Percentiles rank a stretch among this genome's conserved stretches.
Conservation (phyloP, 2,797 vertebrate genomes). For the Fratercula arctica region DNA sequence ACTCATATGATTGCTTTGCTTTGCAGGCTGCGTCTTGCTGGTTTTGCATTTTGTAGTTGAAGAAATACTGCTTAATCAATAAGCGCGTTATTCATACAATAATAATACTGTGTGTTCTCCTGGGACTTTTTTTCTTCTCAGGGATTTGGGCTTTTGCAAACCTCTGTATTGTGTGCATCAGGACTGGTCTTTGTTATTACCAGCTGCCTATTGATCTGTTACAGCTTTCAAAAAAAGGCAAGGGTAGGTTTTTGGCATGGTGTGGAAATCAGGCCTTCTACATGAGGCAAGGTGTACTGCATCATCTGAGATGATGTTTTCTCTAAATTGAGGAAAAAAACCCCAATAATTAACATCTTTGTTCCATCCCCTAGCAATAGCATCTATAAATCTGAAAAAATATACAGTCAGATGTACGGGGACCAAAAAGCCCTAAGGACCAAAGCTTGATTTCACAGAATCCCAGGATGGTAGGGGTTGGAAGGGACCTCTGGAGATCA, state of each 20-base stretch:
- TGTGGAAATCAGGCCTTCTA: neutral
- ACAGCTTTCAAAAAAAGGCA: neutral
- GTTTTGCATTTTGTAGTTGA: neutral
- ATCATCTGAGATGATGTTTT: neutral
- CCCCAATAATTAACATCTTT: neutral
- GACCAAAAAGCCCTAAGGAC: neutral
- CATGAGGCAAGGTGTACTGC: rapidly evolving
- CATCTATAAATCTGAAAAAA: neutral
- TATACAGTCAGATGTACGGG: neutral
- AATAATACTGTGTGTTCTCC: neutral
- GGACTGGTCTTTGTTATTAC: neutral
- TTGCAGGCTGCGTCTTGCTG: slow-evolving; percentile 16
- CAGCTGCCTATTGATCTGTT: neutral
- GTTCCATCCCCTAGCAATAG: neutral
- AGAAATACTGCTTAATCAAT: slow-evolving; percentile 31
- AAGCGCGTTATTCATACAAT: neutral
- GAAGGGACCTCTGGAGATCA: neutral
- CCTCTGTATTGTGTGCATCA: neutral
- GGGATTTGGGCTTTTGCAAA: neutral
- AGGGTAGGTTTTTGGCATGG: neutral
- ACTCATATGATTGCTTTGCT: neutral
- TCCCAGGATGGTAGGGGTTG: neutral
- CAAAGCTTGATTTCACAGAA: neutral
- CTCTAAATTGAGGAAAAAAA: neutral
- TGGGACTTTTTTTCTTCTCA: neutral